Evolutionary conservation across 1,140 invertebrate genomes (phyloP), one percentile per base, ranked within the genome.

Genomic region (Drosophila quadrilineata): DNA sequence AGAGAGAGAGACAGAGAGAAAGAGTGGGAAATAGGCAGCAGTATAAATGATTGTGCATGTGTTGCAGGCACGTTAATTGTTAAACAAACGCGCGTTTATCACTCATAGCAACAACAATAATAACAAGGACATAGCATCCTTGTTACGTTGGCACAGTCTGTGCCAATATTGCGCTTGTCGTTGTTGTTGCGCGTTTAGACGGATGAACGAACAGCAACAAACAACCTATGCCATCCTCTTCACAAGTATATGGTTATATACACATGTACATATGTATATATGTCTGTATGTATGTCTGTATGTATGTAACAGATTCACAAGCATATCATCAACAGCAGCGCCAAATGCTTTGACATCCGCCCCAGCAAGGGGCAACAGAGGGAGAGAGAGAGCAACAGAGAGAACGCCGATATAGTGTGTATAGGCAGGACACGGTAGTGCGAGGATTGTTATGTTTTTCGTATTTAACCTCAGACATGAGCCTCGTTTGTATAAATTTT

Each of bases 381-480:
- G 9, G 10, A 36, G 16, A 19, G 21, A 10, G 45, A 3, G 22
- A 12, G 29, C 2, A 21, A 6, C 14, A 6, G 33, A 19, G 35
- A 1, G 28, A 10, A n/a, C n/a, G n/a, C n/a, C n/a, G n/a, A n/a
- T n/a, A 2, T 17, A 2, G 35, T 12, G 45, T 14, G 33, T 0
- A 6, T 3, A 16, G 24, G 2, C 4, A 19, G 22, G n/a, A 4
- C 10, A 21, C 10, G 17, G 31, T 50, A 21, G 12, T 6, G 67
- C 57, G 56, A 45, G 68, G 65, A 75, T 75, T 72, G 76, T 76
- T 85, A 84, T 82, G 77, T 85, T 82, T 82, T 82, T 82, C 73
- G 73, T 82, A 84, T 77, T 84, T 82, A 82, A 82, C 77, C 77
- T 82, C 77, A 82, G 73, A 82, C 77, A 82, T 82, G 77, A 77